phyloP scores from a whole-genome alignment of 2,113 vertebrate species.

The Phodopus roborovskii region DNA sequence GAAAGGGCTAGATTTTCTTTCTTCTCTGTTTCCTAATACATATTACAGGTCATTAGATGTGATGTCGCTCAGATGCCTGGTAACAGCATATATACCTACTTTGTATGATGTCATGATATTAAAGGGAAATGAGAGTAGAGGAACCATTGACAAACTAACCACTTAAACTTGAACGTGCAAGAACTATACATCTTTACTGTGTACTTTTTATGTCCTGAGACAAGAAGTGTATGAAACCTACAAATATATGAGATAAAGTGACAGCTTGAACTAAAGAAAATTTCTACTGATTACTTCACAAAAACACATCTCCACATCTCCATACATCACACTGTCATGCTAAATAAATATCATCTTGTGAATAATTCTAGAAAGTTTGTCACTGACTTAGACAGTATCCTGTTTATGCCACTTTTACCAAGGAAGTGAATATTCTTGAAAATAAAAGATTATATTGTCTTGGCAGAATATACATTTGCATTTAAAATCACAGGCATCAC shows the following conservation, averaged over 20 bases:
- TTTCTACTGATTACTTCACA: slow-evolving; percentile 41
- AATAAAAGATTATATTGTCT: slow-evolving; percentile 44
- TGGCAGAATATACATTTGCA: slow-evolving; percentile 45
- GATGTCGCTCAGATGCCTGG: background rate
- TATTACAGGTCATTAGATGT: background rate
- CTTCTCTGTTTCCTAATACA: slow-evolving; percentile 23
- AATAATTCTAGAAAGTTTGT: slow-evolving; percentile 33
- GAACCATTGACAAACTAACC: background rate
- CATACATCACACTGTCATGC: background rate
- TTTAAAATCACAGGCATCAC: slow-evolving; percentile 29
- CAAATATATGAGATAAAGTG: background rate
- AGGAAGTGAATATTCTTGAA: slow-evolving; percentile 60
- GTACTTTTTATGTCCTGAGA: background rate
- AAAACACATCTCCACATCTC: slow-evolving; percentile 28
- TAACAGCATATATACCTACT: background rate
- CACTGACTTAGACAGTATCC: background rate
- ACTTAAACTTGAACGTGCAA: background rate
- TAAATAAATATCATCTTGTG: background rate
- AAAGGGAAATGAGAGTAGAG: background rate
- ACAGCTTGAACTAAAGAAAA: slow-evolving; percentile 50
- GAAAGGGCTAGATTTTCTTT: background rate
- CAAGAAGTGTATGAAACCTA: background rate
- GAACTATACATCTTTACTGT: background rate
- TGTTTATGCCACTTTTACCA: slow-evolving; percentile 31
- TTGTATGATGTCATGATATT: background rate